Evolutionary conservation across 1,140 invertebrate genomes (phyloP), one percentile per base, ranked within the genome.

Genomic region (Lutraria rhynchaena): DNA sequence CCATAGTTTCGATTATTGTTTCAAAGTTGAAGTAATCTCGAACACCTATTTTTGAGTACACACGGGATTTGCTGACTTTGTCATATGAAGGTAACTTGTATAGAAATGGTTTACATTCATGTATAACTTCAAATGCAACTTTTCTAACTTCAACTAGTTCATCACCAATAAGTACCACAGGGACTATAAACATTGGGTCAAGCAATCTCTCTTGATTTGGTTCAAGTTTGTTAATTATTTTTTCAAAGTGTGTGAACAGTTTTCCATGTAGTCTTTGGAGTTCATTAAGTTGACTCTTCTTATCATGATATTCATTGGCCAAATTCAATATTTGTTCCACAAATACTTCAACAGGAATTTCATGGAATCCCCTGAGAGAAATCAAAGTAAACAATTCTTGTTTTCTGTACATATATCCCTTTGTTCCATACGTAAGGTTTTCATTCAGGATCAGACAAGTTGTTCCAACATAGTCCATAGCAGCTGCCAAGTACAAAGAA

Each of bases 11-110:
- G 31, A 44, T 33, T 17, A 61, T 37, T 17, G 5, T 5, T 11
- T 24, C 29, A n/a, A 55, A 1, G 37, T 41, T 53, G 35, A 85
- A 85, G n/a, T 65, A 24, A 4, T 60, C 55, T 57, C 31, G 57
- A 19, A 74, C 55, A 41, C 70, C 70, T 0, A 74, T 17, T 0
- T 41, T 11, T 44, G 22, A 44, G 27, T 44, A 74, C 4, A 74
- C 44, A 5, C 15, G 11, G 37, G 41, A 41, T n/a, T 24, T 24
- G 5, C 13, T 58, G 7, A 19, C 9, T 9, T 22, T 41, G n/a
- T 58, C 70, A 74, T 4, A 11, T 0, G 11, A 22, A 19, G 53
- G 70, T 0, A 74, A 22, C 19, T 55, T n/a, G 27, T 41, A 74
- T 24, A 74, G 27, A 3, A n/a, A n/a, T 9, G 70, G 70, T n/a